Evolutionary conservation across 2,888 invertebrate species (phyloP), one percentile per base, ranked within the genome.

Genomic region (Griposia aprilina): DNA sequence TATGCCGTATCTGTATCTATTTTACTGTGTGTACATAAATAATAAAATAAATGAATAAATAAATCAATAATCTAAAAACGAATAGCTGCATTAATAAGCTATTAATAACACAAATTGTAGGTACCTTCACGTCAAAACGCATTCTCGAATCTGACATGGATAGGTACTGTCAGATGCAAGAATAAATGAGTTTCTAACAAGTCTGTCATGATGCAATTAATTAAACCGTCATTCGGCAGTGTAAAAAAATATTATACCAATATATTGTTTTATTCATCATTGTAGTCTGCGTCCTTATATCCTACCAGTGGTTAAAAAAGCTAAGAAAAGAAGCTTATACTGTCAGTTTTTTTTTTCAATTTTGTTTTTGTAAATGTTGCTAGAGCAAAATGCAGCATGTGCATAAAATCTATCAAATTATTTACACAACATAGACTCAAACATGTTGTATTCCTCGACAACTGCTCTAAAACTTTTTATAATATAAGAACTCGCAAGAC

Each of bases 191-290:
- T n/a, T 36, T 45, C 10, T 67, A 55, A 71, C 48, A 26, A 55
- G 48, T 13, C 57, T 63, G 57, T 52, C 62, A 63, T 41, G 26
- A 30, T 48, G 59, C 30, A 48, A 79, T 80, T 66, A 48, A 79
- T 80, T 66, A 83, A 4, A 55, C 8, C 26, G 30, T 67, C n/a
- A 65, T 8, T 30, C 65, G 13, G 26, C 48, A 26, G 30, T 2
- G 50, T 41, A 48, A 48, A 48, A 48, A 15, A 48, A 15, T 48
- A 6, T 17, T 6, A 6, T 52, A 50, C 50, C 50, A 50, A 5
- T 48, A 50, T 17, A 23, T 41, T 48, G 23, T 17, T 45, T 48
- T 48, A 41, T 20, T 7, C 6, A 30, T 59, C 17, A 67, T 77
- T 30, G 4, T 30, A 52, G 30, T n/a, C 26, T 57, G 23, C 7